Evolutionary conservation across 2,888 invertebrate species (phyloP).

Genomic region (Lasioglossum oenotherae): DNA sequence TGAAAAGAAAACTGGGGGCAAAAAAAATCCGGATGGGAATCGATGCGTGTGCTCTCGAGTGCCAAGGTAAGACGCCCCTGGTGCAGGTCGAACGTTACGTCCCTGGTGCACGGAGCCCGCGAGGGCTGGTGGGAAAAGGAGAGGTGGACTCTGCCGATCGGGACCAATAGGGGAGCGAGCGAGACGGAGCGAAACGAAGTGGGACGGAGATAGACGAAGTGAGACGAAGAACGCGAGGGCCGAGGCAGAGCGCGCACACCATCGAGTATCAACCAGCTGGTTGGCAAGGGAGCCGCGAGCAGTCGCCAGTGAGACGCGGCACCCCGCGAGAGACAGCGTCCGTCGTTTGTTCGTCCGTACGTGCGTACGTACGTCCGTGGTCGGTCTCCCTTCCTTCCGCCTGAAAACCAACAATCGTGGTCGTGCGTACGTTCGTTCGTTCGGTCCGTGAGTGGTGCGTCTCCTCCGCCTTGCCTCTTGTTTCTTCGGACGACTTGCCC

Average conservation of each 20-base stretch:
- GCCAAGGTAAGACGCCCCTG: conserved; percentile 48
- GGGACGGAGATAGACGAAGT: conserved; percentile 51
- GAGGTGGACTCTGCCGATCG: conserved; percentile 52
- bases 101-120: conserved; percentile 64
- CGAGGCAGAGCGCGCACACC: conserved; percentile 63
- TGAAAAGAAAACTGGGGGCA: not conserved
- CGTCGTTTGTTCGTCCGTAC: conserved; percentile 72
- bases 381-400: conserved; percentile 55
- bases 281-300: conserved; percentile 80
- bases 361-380: conserved; percentile 67
- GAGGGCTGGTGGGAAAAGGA: conserved; percentile 61
- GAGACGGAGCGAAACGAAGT: conserved; percentile 42
- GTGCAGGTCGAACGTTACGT: conserved; percentile 54
- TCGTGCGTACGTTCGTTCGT: conserved; percentile 71
- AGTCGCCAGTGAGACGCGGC: conserved; percentile 83
- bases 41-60: conserved; percentile 19
- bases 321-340: conserved; percentile 80
- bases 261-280: conserved; percentile 80
- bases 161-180: conserved; percentile 32
- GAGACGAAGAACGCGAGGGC: conserved; percentile 67
- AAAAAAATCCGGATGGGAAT: not conserved
- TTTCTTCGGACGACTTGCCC: conserved; percentile 66
- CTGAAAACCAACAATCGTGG: conserved; percentile 49
- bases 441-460: conserved; percentile 64
- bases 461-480: conserved; percentile 48